phyloP scores from a whole-genome alignment of 2,113 vertebrate species.

The Ariopsis seemanni region DNA sequence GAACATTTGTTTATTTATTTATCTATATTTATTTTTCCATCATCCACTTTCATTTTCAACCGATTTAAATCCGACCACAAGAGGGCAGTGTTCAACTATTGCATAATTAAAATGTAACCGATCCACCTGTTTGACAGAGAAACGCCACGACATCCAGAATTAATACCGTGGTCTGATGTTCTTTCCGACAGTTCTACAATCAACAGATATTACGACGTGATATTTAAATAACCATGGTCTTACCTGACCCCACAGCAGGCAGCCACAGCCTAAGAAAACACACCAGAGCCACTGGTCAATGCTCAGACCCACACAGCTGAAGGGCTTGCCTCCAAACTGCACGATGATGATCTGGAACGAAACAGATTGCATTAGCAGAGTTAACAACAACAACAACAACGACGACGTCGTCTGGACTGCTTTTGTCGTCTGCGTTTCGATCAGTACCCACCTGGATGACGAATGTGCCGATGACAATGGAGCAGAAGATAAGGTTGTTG shows the following conservation, averaged over 20 bases:
- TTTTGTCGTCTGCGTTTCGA: neutral
- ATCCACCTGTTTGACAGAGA: neutral
- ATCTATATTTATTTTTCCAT: neutral
- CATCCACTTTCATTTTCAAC: too few species aligned
- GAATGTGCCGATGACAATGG: slow-evolving; percentile 95
- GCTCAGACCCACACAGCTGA: slow-evolving; percentile 90
- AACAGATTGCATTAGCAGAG: neutral
- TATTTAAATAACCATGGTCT: slow-evolving; percentile 32
- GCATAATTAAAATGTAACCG: neutral
- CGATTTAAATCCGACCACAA: slow-evolving; percentile 53
- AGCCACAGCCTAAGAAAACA: slow-evolving; percentile 93
- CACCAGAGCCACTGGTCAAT: slow-evolving; percentile 98
- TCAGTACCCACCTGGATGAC: slow-evolving; percentile 83
- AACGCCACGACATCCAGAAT: neutral
- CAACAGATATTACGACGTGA: neutral
- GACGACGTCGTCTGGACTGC: neutral
- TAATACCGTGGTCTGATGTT: neutral
- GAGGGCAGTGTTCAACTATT: slow-evolving; percentile 62
- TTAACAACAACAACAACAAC: neutral
- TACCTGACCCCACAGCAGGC: slow-evolving; percentile 98
- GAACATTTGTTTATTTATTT: neutral
- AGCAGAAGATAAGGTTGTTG: slow-evolving; percentile 96
- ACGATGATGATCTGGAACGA: slow-evolving; percentile 88
- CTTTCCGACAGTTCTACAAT: neutral
- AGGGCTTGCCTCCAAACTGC: slow-evolving; percentile 97